Conservation (phyloP, 1,140 invertebrate species). For the Steinernema feltiae region DNA sequence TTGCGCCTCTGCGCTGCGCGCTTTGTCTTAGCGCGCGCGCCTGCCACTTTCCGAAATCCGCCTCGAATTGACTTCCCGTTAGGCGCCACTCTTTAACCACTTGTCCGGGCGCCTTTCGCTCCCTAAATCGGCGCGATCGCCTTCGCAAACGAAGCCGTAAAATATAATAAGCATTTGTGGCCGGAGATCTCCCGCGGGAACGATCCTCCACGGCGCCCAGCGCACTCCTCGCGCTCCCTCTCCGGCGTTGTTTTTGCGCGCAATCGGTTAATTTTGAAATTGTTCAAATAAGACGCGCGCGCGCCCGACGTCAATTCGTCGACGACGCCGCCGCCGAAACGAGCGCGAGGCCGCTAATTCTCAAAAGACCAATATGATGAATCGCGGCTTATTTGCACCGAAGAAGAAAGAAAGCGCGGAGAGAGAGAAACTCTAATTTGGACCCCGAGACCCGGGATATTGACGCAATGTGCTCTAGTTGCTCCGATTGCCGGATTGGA, state of each 20-base stretch:
- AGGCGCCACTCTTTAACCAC: neutral
- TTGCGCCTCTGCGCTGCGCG: too few species aligned
- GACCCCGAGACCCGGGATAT: conserved; percentile 1
- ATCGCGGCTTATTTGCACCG: conserved; percentile 30
- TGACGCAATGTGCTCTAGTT: neutral
- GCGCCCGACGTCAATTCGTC: neutral
- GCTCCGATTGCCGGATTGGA: neutral
- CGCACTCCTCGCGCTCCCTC: neutral
- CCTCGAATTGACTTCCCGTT: too few species aligned
- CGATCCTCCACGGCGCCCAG: neutral
- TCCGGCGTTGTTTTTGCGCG: conserved; percentile 1
- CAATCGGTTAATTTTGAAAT: conserved; percentile 15
- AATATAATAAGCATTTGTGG: conserved; percentile 7
- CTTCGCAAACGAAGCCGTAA: conserved; percentile 9
- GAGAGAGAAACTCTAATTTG: conserved; percentile 8
- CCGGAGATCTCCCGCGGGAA: conserved; percentile 6
- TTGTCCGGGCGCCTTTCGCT: neutral
- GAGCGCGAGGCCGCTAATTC: conserved; percentile 24
- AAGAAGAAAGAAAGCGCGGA: neutral
- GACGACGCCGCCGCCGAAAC: conserved; percentile 15
- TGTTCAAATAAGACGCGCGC: conserved; percentile 8
- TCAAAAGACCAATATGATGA: conserved; percentile 35
- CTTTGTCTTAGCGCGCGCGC: too few species aligned
- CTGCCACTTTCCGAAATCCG: too few species aligned
- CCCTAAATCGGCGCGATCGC: conserved; percentile 14